phyloP scores from a whole-genome alignment of 2,113 vertebrate genomes.

The Sinocyclocheilus rhinocerous region DNA sequence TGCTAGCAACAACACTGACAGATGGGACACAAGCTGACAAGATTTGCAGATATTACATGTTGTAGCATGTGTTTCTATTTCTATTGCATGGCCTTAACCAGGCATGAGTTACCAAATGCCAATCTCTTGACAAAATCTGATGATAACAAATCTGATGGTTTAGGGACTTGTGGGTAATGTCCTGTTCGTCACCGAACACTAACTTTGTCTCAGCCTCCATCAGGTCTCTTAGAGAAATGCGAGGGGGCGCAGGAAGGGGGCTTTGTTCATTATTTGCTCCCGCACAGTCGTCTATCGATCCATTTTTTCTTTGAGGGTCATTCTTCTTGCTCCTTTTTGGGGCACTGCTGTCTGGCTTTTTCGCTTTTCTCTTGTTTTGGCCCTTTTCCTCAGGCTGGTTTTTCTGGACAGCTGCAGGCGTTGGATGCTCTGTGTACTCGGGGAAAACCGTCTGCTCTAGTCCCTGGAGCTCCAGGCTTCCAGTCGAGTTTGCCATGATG shows the following conservation, averaged over 20 bases:
- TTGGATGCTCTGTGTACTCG: slow-evolving; percentile 16
- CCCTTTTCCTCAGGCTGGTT: not conserved
- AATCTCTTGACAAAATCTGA: too few relatives aligned
- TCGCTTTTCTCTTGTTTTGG: slow-evolving; percentile 25
- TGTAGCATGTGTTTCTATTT: too few relatives aligned
- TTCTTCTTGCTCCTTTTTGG: slow-evolving; percentile 55
- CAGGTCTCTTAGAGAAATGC: slow-evolving; percentile 65
- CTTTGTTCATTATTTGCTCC: slow-evolving; percentile 26
- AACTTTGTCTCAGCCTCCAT: slow-evolving; percentile 71
- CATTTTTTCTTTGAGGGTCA: slow-evolving; percentile 59
- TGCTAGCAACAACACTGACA: too few relatives aligned
- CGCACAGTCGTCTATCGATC: slow-evolving; percentile 47
- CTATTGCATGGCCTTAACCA: too few relatives aligned
- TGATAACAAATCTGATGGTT: too few relatives aligned
- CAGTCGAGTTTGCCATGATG: slow-evolving; percentile 17
- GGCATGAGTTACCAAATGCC: too few relatives aligned
- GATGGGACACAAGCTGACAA: too few relatives aligned
- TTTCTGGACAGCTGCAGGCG: slow-evolving; percentile 26
- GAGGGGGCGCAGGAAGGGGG: slow-evolving; percentile 27
- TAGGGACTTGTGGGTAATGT: slow-evolving; percentile 66
- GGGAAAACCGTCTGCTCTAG: not conserved
- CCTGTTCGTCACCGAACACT: slow-evolving; percentile 70
- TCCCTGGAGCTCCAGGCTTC: slow-evolving; percentile 32
- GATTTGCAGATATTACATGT: too few relatives aligned
- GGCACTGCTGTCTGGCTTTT: slow-evolving; percentile 9